Evolutionary conservation across 2,888 invertebrate genomes (phyloP).

Genomic region (Eupsilia transversa): DNA sequence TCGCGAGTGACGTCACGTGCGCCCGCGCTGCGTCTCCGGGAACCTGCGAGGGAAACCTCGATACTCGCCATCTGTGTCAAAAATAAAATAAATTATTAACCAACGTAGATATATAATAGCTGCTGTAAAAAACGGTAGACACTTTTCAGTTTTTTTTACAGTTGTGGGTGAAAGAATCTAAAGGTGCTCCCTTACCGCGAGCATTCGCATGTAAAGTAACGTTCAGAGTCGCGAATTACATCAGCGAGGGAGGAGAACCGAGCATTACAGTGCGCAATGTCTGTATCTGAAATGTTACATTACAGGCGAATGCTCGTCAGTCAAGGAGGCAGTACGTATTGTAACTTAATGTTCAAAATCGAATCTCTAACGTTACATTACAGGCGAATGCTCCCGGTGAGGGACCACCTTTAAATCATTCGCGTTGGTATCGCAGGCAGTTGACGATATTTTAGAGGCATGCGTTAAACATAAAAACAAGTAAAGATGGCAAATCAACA

Average conservation of each 20-base stretch:
- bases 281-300: too few relatives aligned
- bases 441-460: neutral
- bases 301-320: too few relatives aligned
- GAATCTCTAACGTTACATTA: too few relatives aligned
- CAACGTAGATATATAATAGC: neutral
- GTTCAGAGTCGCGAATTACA: too few relatives aligned
- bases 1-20: conserved; percentile 89
- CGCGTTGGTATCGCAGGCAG: neutral
- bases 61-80: conserved; percentile 94
- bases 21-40: conserved; percentile 83
- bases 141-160: neutral
- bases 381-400: too few relatives aligned
- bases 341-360: too few relatives aligned
- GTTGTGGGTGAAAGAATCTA: neutral
- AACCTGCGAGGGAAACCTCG: conserved; percentile 93
- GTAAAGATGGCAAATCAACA: neutral
- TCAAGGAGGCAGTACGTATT: too few relatives aligned
- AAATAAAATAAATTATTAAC: neutral
- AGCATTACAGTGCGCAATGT: too few relatives aligned
- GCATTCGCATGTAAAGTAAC: too few relatives aligned
- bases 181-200: too few relatives aligned
- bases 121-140: neutral
- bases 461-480: neutral
- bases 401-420: neutral
- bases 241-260: too few relatives aligned